A percentile compares a stretch with the other conserved stretches of the same genome.
Conservation (phyloP, 2,113 vertebrate genomes). For the Daboia siamensis region DNA sequence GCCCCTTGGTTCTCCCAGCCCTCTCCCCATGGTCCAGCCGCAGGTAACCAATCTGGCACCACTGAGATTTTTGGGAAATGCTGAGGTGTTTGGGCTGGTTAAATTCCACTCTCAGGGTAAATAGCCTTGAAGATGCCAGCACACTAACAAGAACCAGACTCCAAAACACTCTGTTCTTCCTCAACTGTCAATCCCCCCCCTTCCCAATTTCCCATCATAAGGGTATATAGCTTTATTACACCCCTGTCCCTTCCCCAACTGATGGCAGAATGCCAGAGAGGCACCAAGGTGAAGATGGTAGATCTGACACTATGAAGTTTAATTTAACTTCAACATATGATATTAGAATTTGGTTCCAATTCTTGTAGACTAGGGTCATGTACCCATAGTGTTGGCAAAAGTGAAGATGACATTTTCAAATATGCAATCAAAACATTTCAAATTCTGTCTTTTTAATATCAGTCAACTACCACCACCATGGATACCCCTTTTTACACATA, state of each 20-base stretch:
- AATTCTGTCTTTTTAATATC: background rate
- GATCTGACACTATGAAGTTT: background rate
- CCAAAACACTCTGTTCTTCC: background rate
- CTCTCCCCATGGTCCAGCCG: background rate
- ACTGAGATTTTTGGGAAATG: background rate
- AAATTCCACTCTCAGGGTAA: background rate
- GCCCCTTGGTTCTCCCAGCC: background rate
- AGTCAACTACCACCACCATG: background rate
- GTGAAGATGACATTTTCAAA: background rate
- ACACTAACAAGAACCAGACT: background rate
- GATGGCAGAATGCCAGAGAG: too few species aligned
- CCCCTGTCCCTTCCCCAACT: too few species aligned
- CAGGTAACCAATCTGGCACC: background rate
- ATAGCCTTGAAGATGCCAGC: background rate
- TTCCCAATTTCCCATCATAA: too few species aligned
- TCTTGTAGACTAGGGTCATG: conserved; percentile 3
- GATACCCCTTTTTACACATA: background rate
- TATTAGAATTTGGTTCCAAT: background rate
- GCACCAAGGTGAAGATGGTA: too few species aligned
- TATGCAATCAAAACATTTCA: background rate
- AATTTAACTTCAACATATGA: conserved; percentile 15
- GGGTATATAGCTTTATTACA: too few species aligned
- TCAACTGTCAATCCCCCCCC: too few species aligned
- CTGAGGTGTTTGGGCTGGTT: background rate
- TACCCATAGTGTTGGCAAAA: background rate